Evolutionary conservation across 2,113 vertebrate genomes (phyloP).

Genomic region (Tympanuchus pallidicinctus): DNA sequence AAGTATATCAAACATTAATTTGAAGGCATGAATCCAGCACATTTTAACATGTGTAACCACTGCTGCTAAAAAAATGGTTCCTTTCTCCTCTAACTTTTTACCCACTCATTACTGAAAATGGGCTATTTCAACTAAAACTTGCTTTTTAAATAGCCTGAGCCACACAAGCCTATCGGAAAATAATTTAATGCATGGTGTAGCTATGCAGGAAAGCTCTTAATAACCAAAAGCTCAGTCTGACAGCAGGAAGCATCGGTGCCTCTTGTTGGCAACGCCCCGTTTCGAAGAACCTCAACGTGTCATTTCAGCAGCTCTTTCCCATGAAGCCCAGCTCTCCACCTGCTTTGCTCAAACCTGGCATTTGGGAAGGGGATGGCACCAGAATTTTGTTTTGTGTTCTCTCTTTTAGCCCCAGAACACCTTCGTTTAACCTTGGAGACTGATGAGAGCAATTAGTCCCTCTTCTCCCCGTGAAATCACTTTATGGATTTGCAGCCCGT

Average conservation of each 20-base stretch:
- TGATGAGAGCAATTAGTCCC: not conserved
- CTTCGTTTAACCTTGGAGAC: not conserved
- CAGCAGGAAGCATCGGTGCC: not conserved
- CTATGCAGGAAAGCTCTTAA: rapidly evolving
- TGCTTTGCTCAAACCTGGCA: not conserved
- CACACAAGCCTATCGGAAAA: not conserved
- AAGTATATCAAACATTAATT: not conserved
- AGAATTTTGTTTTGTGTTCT: not conserved
- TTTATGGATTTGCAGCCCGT: not conserved
- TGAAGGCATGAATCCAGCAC: not conserved
- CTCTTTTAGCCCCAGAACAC: not conserved
- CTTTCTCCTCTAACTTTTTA: rapidly evolving
- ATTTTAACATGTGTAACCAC: not conserved
- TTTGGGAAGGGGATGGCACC: not conserved
- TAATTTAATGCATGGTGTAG: rapidly evolving
- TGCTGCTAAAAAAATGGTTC: not conserved
- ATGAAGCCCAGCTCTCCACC: not conserved
- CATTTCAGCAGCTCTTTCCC: not conserved
- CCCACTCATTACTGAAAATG: not conserved
- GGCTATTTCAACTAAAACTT: not conserved
- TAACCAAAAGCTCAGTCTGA: not conserved
- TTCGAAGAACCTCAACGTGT: not conserved
- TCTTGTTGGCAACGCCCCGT: not conserved
- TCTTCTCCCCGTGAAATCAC: not conserved
- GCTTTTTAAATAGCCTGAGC: not conserved